phyloP scores from a whole-genome alignment of 1,140 invertebrate species.

The Dendroctonus ponderosae region DNA sequence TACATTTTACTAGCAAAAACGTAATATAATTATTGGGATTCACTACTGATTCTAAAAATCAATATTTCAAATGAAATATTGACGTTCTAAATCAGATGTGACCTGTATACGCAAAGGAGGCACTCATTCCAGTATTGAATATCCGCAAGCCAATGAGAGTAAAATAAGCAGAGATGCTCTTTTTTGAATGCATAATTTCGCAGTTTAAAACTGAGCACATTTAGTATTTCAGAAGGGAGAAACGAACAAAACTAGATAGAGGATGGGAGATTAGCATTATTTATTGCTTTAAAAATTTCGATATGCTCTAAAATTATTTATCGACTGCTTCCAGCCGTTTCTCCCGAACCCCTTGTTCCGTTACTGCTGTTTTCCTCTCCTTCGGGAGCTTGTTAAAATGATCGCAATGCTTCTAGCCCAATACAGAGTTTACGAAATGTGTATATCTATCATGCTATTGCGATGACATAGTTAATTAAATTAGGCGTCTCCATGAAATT shows the following conservation, averaged over 20 bases:
- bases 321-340: conserved; percentile 9
- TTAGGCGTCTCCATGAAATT: background rate
- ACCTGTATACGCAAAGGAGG: too few species aligned
- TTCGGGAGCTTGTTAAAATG: conserved; percentile 11
- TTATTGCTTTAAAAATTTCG: conserved; percentile 12
- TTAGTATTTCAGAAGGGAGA: background rate
- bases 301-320: conserved; percentile 14
- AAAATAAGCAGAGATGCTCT: too few species aligned
- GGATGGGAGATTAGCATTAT: conserved; percentile 10
- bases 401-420: conserved; percentile 1
- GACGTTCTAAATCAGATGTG: too few species aligned
- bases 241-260: background rate
- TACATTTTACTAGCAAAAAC: too few species aligned
- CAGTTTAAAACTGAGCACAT: too few species aligned
- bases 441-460: conserved; percentile 1
- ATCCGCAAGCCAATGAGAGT: too few species aligned
- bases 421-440: conserved; percentile 10
- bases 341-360: conserved; percentile 6
- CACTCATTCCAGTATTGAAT: too few species aligned
- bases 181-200: too few species aligned
- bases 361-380: conserved; percentile 9
- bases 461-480: conserved; percentile 9
- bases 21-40: too few species aligned
- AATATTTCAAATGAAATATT: too few species aligned
- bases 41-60: too few species aligned